Conservation (phyloP, 2,888 invertebrate genomes). For the Drosophila niveifrons region DNA sequence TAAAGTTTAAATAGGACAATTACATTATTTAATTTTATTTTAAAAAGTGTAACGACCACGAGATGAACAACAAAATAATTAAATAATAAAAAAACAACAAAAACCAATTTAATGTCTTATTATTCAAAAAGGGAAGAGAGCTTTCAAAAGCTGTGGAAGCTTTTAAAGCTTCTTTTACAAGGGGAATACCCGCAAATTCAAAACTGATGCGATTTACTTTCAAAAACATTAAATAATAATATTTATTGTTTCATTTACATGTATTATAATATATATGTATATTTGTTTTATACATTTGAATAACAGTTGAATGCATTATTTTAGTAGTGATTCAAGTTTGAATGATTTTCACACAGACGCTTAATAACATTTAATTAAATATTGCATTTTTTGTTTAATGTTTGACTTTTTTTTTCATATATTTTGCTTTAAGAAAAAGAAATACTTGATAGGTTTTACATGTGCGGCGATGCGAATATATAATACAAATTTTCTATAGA, state of each 20-base stretch:
- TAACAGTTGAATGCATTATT: conserved; percentile 65
- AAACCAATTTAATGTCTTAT: conserved; percentile 4
- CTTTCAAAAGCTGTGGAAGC: conserved; percentile 3
- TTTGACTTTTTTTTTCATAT: conserved; percentile 17
- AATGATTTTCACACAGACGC: conserved; percentile 36
- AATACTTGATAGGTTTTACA: conserved; percentile 72
- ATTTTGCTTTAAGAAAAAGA: conserved; percentile 55
- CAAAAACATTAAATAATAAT: conserved; percentile 7
- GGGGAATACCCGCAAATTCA: neutral
- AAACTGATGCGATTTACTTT: neutral
- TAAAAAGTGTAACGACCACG: conserved; percentile 72
- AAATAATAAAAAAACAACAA: conserved; percentile 59
- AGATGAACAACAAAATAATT: conserved; percentile 53
- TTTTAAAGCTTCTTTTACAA: neutral
- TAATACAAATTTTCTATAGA: conserved; percentile 63
- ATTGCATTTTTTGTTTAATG: conserved; percentile 47
- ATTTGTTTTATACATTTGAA: conserved; percentile 56
- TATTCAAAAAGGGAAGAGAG: neutral
- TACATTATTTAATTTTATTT: conserved; percentile 83
- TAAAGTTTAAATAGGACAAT: conserved; percentile 82
- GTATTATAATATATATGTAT: conserved; percentile 44
- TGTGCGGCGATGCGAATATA: conserved; percentile 63
- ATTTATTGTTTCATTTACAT: conserved; percentile 23
- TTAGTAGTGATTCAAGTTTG: conserved; percentile 33
- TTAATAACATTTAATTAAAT: conserved; percentile 50